A percentile compares a stretch with the other conserved stretches of the same genome.
Evolutionary conservation across 2,113 vertebrate species (phyloP).

Genomic region (Brevimyrus niger): DNA sequence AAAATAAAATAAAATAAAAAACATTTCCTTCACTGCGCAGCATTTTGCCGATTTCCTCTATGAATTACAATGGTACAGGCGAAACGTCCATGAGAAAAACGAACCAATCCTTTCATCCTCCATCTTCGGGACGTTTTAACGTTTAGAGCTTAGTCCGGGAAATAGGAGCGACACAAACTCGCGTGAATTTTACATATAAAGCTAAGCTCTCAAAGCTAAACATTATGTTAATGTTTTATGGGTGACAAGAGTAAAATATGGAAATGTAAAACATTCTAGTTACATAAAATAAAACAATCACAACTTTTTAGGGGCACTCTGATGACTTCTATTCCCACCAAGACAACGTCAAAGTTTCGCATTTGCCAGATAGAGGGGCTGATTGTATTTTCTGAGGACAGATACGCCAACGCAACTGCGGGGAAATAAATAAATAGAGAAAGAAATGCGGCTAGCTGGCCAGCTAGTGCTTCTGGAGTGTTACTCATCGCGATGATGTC

Average conservation of each 20-base stretch:
- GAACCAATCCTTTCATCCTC: not conserved
- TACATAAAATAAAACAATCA: not conserved
- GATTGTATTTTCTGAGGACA: not conserved
- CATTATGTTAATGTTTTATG: not conserved
- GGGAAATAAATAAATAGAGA: not conserved
- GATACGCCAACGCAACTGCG: not conserved
- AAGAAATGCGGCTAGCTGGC: not conserved
- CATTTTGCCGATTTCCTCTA: not conserved
- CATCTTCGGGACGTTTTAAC: not conserved
- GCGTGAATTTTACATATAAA: not conserved
- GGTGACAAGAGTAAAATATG: not conserved
- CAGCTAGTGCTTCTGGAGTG: not conserved
- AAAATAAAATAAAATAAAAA: too few species aligned
- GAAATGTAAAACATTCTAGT: not conserved
- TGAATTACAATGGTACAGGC: not conserved
- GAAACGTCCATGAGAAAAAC: not conserved
- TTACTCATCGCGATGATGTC: slow-evolving; percentile 10
- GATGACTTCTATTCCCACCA: not conserved
- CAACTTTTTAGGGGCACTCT: not conserved
- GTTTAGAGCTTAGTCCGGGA: not conserved
- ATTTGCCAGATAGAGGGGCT: not conserved
- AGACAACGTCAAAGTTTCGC: not conserved
- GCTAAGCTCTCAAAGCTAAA: not conserved
- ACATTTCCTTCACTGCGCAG: not conserved
- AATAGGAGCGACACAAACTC: not conserved